Percentiles rank a stretch among this genome's conserved stretches.
These are phyloP conservation scores for Drosophila leontia DNA, from an alignment of 1,140 invertebrate genomes.

Conservation along the genomic window DNA sequence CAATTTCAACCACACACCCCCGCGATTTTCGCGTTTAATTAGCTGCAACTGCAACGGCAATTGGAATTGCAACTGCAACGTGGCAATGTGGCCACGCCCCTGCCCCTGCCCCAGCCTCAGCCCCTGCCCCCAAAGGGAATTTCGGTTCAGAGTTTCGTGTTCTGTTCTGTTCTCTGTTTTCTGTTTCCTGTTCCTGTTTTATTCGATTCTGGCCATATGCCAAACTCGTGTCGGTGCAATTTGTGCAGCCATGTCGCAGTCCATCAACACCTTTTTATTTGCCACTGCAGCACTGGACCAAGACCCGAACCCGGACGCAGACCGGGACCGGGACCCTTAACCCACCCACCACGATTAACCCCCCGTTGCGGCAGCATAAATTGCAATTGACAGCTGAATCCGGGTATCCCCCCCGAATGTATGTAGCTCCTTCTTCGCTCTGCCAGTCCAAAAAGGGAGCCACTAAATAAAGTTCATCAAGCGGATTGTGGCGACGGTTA, in stretches of 20 bases:
- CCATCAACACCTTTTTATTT: constrained; percentile 78
- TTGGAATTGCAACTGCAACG: constrained; percentile 34
- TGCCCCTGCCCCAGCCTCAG: neutral
- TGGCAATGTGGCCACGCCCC: constrained; percentile 13
- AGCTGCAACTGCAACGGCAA: constrained; percentile 69
- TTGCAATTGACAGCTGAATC: constrained; percentile 32
- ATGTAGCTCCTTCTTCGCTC: neutral
- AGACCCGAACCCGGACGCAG: too few relatives aligned
- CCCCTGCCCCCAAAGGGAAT: neutral
- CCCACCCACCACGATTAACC: neutral
- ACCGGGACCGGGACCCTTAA: neutral
- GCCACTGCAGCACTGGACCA: constrained; percentile 25
- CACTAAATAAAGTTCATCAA: constrained; percentile 38
- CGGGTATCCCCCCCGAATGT: neutral
- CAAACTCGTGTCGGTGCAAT: constrained; percentile 67
- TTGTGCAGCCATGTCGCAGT: constrained; percentile 77
- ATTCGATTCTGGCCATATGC: constrained; percentile 62
- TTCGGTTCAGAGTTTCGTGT: neutral
- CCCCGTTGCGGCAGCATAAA: constrained; percentile 30
- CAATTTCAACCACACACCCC: constrained; percentile 31
- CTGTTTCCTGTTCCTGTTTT: constrained; percentile 16
- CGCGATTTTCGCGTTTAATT: constrained; percentile 76
- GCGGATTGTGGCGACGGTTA: constrained; percentile 24
- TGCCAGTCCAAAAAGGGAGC: constrained; percentile 5
- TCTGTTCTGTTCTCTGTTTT: constrained; percentile 9